Base-by-base conservation (phyloP, 2,888 invertebrate species). In the Orthonevra nobilis region DNA sequence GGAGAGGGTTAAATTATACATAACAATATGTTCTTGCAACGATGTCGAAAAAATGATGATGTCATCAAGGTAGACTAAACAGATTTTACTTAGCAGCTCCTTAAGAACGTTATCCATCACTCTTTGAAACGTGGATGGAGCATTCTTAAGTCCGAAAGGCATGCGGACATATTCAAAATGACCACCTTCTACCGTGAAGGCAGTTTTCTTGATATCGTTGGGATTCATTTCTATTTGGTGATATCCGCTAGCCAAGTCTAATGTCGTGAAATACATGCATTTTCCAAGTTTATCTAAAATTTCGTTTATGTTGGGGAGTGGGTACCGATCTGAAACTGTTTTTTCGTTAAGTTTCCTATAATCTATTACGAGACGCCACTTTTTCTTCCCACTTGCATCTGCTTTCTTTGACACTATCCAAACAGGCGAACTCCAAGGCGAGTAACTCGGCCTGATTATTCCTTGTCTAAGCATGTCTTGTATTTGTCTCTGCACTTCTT, bases 141-240 rank as follows among this genome's bases (percentile, higher is more conserved):
- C 52, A 7, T 34, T 52, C 36, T 7, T 34, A 1, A 36, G 14
- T 3, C 52, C 52, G 19, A 36, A 52, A 1, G 42, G 42, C 58
- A 60, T 61, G 1, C 61, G 48, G 17, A 63, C 30, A 15, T 30
- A 50, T 10, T 52, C 52, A 19, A 17, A 64, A 23, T 64, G 64
- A 19, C 52, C 64, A 34, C 34, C 42, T 17, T 64, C 32, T 12
- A 64, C 52, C 2, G 40, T 52, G 30, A 52, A 64, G 2, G 52
- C 52, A 5, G 64, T 64, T 40, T 64, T 52, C 15, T 40, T 32
- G 5, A 64, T 15, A 19, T 64, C 54, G 6, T 38, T 46, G 1
- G 42, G 26, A 19, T 68, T 19, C 20, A 72, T 66, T 54, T 44
- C 58, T 7, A 77, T 63, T 44, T 79, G 64, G 12, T 77, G 56